Evolutionary conservation across 2,113 vertebrate species (phyloP), one percentile per base, ranked within the genome.

Genomic region (Natator depressus): DNA sequence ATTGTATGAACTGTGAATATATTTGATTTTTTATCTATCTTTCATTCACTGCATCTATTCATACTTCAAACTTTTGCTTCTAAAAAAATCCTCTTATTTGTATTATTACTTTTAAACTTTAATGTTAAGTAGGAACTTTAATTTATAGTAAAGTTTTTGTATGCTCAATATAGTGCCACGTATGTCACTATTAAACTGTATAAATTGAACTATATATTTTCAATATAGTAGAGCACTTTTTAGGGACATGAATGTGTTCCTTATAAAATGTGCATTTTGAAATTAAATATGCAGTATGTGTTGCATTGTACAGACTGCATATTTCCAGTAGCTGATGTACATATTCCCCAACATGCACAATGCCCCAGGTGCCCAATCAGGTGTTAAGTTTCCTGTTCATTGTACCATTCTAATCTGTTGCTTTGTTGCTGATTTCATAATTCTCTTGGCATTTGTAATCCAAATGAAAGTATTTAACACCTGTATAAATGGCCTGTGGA

Each of bases 381-480:
- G 47, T 93, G 59, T 79, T 82, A 83, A 83, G 42, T 10, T 53
- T 81, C 57, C 25, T 93, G 35, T 17, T 93, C 53, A 87, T 79
- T 53, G 9, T 86, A 62, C 69, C 53, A 57, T 88, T 95, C 46
- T 0, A n/a, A 84, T 95, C 79, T 90, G 83, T 85, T 27, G 75
- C 27, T 91, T 95, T 29, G 88, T 31, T 79, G 27, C 57, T 91
- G 31, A 88, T 93, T 86, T 84, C 57, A 54, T 84, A 94, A 82
- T 54, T 50, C 17, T 86, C 81, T 47, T 50, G 79, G 53, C 78
- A 92, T 83, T 95, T 91, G 46, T 91, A 85, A 89, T 85, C 38
- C 80, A 94, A 91, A 88, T 57, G 25, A 87, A 95, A 93, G 59
- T 82, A 87, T 20, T 86, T 89, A 86, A 78, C 55, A 90, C 11